Evolutionary conservation across 1,140 invertebrate genomes (phyloP), one percentile per base, ranked within the genome.

Genomic region (Muscidifurax raptorellus): DNA sequence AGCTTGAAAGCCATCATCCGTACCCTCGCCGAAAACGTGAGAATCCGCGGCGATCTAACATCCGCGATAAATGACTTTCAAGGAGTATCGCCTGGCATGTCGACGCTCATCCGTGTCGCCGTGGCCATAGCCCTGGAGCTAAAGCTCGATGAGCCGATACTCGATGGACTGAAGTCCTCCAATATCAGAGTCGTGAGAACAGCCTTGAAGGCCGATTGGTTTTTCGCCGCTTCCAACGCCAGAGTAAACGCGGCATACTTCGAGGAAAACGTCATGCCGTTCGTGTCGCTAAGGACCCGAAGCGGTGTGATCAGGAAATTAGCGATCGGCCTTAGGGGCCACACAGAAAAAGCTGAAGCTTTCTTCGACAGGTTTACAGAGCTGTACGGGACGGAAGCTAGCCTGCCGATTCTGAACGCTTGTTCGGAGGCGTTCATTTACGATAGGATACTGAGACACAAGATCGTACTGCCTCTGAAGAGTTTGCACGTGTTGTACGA

Each of bases 151-250:
- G 47, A 71, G 1, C 1, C 71, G 0, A 66, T 85, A 1, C 18
- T 64, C 2, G 67, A 85, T 0, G 47, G 64, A 0, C 22, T 85
- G 1, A 72, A 28, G 9, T 66, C 64, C 0, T 12, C 78, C 0
- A 66, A 82, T 22, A 1, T 15, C 5, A 12, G 22, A 2, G 36
- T 82, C 0, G 69, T 72, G 6, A 59, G 59, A 7, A 71, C 52
- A 32, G 84, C 84, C 0, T 4, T 82, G 0, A 66, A 28, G 0
- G 80, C 84, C 10, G 13, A 79, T 25, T 85, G 80, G 80, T 82
- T 79, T n/a, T 82, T 85, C 22, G 4, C 77, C 22, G 74, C 47
- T 1, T 2, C 25, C 1, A 82, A 76, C 13, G 25, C 7, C 2
- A 1, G 71, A 13, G 30, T 79, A 0, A 52, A 44, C 22, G 32